phyloP scores from a whole-genome alignment of 2,797 vertebrate genomes.

The Malacoctenus gilli region DNA sequence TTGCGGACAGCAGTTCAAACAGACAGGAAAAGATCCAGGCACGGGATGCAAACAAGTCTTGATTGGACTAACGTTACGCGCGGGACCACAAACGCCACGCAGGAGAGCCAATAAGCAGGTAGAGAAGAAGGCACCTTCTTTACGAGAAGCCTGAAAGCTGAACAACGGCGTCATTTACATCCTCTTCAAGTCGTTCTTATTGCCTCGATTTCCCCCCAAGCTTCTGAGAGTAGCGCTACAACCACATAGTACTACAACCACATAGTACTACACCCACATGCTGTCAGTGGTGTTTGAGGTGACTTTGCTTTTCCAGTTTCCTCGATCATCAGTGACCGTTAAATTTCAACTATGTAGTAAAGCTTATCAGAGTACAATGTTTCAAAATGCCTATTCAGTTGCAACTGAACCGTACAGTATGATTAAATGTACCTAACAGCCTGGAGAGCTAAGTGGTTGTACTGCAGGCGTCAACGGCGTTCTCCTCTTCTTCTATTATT shows the following conservation, averaged over 20 bases:
- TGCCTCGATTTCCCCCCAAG: no score
- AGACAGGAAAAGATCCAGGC: constrained; percentile 27
- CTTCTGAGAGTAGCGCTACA: no score
- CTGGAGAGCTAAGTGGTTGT: no score
- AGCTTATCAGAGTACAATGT: no score
- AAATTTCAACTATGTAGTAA: background rate
- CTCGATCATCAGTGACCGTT: background rate
- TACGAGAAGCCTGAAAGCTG: constrained; percentile 12
- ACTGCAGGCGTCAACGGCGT: no score
- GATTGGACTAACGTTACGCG: constrained; percentile 27
- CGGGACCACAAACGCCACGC: no score
- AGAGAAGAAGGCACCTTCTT: constrained; percentile 55
- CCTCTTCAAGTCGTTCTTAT: background rate
- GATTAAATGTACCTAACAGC: constrained; percentile 18
- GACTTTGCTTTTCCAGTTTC: background rate
- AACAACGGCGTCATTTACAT: background rate
- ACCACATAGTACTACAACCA: no score
- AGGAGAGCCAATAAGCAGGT: constrained; percentile 33
- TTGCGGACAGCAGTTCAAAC: no score
- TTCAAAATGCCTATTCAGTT: no score
- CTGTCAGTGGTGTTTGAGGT: background rate
- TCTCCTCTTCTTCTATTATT: no score
- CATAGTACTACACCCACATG: no score
- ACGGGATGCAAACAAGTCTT: constrained; percentile 31
- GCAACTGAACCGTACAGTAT: no score